Percentiles rank a stretch among this genome's conserved stretches.
Conservation (phyloP, 2,888 invertebrate genomes). For the Cantharis lateralis region DNA sequence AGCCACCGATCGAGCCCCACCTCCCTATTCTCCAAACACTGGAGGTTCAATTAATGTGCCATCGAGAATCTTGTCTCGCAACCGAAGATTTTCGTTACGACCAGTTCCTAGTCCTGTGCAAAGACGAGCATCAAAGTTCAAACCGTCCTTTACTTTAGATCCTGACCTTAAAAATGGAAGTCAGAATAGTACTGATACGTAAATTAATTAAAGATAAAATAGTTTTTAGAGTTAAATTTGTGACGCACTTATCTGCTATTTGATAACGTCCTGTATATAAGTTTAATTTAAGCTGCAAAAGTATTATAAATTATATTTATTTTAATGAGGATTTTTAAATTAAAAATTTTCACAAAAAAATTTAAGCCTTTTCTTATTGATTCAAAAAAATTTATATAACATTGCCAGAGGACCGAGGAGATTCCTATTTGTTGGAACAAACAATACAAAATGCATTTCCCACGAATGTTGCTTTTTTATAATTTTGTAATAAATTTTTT, state of each 20-base stretch:
- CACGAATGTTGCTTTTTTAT: background rate
- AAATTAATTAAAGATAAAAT: background rate
- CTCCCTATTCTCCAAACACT: constrained; percentile 9
- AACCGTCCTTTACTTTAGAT: constrained; percentile 17
- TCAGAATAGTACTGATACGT: background rate
- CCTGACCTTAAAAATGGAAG: background rate
- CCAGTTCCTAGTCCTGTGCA: constrained; percentile 31
- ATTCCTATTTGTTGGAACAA: background rate
- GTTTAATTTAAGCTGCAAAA: background rate
- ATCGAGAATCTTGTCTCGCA: background rate
- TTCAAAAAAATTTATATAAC: background rate
- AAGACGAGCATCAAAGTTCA: constrained; percentile 34
- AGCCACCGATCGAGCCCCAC: background rate
- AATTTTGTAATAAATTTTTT: background rate
- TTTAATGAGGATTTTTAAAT: background rate
- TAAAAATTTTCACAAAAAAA: background rate
- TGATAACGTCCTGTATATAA: background rate
- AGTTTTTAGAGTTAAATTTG: background rate
- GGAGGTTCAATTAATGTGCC: background rate
- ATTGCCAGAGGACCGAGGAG: background rate
- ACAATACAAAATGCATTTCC: background rate
- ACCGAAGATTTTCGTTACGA: constrained; percentile 48
- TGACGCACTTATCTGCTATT: background rate
- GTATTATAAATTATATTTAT: background rate
- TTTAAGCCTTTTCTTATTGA: background rate